These are phyloP conservation scores for Odocoileus hemionus DNA, from an alignment of 2,113 vertebrate genomes.

Conservation along the genomic window DNA sequence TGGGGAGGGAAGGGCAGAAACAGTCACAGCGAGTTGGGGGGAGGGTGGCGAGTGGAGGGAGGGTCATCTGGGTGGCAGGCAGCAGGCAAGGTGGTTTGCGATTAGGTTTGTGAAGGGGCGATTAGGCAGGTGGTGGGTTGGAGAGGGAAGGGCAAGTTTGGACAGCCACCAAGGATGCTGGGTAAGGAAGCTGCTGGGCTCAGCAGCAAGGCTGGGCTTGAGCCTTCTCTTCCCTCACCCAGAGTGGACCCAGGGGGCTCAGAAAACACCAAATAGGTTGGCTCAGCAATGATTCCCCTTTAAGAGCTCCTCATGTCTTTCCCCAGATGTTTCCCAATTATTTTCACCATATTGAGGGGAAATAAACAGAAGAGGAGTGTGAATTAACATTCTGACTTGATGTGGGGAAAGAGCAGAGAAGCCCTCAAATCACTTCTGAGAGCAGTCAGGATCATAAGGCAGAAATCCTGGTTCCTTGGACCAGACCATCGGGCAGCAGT, in stretches of 20 bases:
- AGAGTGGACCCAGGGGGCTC: not conserved
- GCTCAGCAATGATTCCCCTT: not conserved
- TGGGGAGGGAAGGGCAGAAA: not conserved
- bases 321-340: not conserved
- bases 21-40: not conserved
- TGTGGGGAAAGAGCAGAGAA: not conserved
- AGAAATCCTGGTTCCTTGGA: not conserved
- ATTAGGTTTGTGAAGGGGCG: not conserved
- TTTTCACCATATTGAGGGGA: not conserved
- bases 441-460: not conserved
- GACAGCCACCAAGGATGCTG: not conserved
- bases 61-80: not conserved
- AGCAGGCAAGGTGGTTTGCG: not conserved
- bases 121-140: not conserved
- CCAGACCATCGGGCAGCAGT: not conserved
- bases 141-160: not conserved
- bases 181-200: not conserved
- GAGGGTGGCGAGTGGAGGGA: not conserved
- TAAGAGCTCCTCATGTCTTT: not conserved
- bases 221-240: not conserved
- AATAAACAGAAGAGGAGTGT: not conserved
- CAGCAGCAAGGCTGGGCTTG: not conserved
- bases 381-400: not conserved
- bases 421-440: not conserved
- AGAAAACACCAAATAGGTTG: not conserved